Base-by-base conservation (phyloP, 2,113 vertebrate genomes). In the Ageneiosus marmoratus region DNA sequence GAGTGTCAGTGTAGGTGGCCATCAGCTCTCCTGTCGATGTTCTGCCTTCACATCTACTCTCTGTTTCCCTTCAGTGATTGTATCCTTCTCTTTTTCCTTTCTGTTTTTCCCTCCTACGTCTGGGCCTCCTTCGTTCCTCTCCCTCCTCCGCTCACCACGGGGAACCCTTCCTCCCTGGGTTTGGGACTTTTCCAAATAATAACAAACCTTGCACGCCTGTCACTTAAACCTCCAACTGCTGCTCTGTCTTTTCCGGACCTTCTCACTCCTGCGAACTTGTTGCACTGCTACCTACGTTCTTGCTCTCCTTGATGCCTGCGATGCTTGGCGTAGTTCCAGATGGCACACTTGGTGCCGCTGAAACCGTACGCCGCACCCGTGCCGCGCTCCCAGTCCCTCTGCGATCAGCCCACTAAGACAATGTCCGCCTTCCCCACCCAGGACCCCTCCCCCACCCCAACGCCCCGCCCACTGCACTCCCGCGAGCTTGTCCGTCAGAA, bases 381-480 rank as follows among this genome's bases (percentile, higher is more conserved):
- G 78, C 96, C 96, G 83, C 95, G 96, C 89, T 97, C 96, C 87
- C 96, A 98, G 92, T 98, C 96, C 89, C 95, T 98, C 81, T 97
- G 96, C 89, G 96, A 98, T 91, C 96, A 96, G 90, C 95, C 96
- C 80, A 95, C 94, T 93, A 95, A 95, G 93, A 97, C 95, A 87
- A 94, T 96, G 93, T 95, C 95, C 83, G 95, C 95, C 91, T 97
- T 97, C 94, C 94, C 94, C 86, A 95, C 90, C 89, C 95, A 95
- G 92, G 95, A 95, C 86, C 95, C 96, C 79, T 93, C 93, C 53
- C 93, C 95, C 51, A 88, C 89, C 89, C 89, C 94, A 88, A 73
- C 92, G 84, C 89, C 93, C 87, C 91, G 92, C 56, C 93, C 94
- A 16, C 87, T 91, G 77, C 93, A 95, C 86, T 94, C 95, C 86